Evolutionary conservation across 2,888 invertebrate species (phyloP).

Genomic region (Leptopilina drosophilae): DNA sequence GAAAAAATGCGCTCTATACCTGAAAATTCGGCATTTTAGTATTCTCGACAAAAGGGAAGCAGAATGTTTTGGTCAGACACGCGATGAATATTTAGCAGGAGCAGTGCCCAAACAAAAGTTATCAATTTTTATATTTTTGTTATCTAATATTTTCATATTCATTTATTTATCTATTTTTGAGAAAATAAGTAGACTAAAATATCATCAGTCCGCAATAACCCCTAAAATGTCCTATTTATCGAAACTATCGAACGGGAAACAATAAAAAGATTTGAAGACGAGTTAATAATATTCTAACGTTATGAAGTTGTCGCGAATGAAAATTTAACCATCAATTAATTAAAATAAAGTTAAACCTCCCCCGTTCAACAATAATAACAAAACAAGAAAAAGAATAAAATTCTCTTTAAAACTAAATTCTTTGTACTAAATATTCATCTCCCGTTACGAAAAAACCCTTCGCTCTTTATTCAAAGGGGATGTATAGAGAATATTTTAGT

Average conservation of each 20-base stretch:
- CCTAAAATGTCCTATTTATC: too few relatives aligned
- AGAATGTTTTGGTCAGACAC: slow-evolving; percentile 7
- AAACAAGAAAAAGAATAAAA: not conserved
- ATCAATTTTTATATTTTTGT: not conserved
- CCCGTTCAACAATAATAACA: too few relatives aligned
- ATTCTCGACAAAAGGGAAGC: not conserved
- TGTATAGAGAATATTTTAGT: not conserved
- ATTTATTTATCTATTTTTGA: not conserved
- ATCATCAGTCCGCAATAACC: too few relatives aligned
- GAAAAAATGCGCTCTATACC: not conserved
- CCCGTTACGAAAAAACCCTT: not conserved
- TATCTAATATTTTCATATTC: not conserved
- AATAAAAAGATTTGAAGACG: too few relatives aligned
- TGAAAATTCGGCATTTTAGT: not conserved
- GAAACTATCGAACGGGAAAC: not conserved
- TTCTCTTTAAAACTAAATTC: not conserved
- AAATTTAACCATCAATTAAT: too few relatives aligned
- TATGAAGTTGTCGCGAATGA: too few relatives aligned
- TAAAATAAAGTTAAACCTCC: too few relatives aligned
- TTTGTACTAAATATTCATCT: not conserved
- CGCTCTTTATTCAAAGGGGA: not conserved
- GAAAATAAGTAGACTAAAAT: too few relatives aligned
- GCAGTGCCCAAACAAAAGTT: not conserved
- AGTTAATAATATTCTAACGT: too few relatives aligned
- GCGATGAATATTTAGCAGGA: slow-evolving; percentile 20